Conservation (phyloP, 2,113 vertebrate genomes). For the Emberiza fucata region DNA sequence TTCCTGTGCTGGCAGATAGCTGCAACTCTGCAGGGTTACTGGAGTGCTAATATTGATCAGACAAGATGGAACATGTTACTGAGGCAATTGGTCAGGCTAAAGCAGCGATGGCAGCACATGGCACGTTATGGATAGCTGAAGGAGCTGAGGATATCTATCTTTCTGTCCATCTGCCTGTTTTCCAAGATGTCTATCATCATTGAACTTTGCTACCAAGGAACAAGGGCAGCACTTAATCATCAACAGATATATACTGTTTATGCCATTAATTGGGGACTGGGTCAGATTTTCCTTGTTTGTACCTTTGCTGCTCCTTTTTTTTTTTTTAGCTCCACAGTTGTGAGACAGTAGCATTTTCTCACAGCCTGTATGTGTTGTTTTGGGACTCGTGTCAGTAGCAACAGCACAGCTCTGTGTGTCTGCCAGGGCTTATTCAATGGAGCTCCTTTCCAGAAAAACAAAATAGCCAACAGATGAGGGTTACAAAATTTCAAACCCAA, state of each 20-base stretch:
- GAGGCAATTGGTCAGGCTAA: conserved; percentile 44
- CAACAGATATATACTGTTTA: conserved; percentile 9
- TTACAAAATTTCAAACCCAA: neutral
- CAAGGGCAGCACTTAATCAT: conserved; percentile 9
- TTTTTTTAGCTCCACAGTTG: neutral
- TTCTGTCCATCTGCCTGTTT: conserved; percentile 9
- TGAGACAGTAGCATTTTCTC: conserved; percentile 45
- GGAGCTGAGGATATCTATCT: neutral
- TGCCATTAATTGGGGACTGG: neutral
- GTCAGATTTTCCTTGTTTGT: neutral
- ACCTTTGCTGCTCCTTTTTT: neutral
- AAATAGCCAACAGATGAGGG: neutral
- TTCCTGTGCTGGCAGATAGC: neutral
- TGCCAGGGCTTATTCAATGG: conserved; percentile 26
- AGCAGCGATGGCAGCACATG: neutral
- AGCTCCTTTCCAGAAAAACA: conserved; percentile 34
- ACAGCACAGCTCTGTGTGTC: conserved; percentile 32
- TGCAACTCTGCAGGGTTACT: neutral
- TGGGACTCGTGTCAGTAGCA: conserved; percentile 36
- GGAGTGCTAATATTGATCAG: conserved; percentile 8
- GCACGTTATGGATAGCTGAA: conserved; percentile 35
- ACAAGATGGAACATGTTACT: conserved; percentile 33
- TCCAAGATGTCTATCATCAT: conserved; percentile 26
- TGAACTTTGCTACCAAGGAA: neutral
- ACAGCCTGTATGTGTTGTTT: conserved; percentile 2